Conservation (phyloP, 2,888 invertebrate genomes). For the Cerastis rubricosa region DNA sequence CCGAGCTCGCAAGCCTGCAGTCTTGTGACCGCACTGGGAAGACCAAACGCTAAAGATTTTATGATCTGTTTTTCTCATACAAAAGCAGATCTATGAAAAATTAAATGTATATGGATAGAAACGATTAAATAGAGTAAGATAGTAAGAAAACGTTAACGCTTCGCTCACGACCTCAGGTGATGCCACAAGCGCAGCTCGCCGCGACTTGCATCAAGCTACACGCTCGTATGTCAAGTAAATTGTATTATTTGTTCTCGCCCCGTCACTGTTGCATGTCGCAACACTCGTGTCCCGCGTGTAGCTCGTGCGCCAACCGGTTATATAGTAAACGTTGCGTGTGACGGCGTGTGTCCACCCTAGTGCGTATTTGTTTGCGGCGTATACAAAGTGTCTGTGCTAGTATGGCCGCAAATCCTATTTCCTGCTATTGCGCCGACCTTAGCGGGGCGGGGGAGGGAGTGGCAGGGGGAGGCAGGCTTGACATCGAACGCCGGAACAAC, state of each 20-base stretch:
- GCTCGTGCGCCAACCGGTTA: background rate
- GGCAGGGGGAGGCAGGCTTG: conserved; percentile 21
- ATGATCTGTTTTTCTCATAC: background rate
- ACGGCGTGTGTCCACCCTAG: background rate
- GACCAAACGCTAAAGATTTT: background rate
- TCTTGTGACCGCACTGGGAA: conserved; percentile 11
- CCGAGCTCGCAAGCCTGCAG: conserved; percentile 12
- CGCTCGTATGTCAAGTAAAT: background rate
- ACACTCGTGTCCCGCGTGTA: background rate
- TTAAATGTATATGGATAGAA: background rate
- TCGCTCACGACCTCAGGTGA: background rate
- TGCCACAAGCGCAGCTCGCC: background rate
- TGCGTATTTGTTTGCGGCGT: conserved; percentile 36
- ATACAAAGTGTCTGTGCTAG: conserved; percentile 47
- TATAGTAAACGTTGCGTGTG: conserved; percentile 4
- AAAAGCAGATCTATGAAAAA: background rate
- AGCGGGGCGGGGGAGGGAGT: conserved; percentile 11
- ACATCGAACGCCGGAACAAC: conserved; percentile 42
- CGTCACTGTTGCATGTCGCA: background rate
- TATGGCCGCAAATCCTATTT: conserved; percentile 65
- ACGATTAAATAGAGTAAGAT: background rate
- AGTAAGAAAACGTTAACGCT: background rate
- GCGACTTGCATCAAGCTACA: background rate
- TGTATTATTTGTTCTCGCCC: background rate
- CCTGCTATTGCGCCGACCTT: conserved; percentile 61